Evolutionary conservation across 2,797 vertebrate genomes (phyloP), one percentile per base, ranked within the genome.

Genomic region (Lates japonicus): DNA sequence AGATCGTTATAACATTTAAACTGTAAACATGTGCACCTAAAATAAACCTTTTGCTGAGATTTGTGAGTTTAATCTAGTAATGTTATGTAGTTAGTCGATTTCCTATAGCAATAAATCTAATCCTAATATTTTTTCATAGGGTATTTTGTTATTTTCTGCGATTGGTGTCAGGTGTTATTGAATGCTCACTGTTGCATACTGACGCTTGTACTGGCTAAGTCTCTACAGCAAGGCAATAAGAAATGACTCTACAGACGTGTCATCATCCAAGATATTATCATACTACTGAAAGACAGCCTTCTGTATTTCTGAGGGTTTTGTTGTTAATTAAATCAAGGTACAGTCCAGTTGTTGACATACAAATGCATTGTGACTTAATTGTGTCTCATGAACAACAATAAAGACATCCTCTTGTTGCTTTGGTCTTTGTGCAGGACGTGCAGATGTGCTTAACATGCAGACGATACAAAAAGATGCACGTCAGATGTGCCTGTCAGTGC

Each of bases 371-470:
- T n/a, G 35, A 58, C 42, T 49, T 17, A 12, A 25, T n/a, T 52
- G 22, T 22, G 7, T 13, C 37, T 6, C 35, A 7, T n/a, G 2
- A 7, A 29, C 37, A 17, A 55, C 19, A 39, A 51, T n/a, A 49
- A 29, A 22, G 16, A 16, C 41, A 4, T 22, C 9, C 5, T 22
- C 39, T 66, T 12, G 33, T 0, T 52, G 35, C 35, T 67, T 39
- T 58, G 35, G 42, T 48, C 5, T 59, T 35, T 59, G 22, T 4
- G 4, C 22, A 35, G 41, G 13, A 44, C 5, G 52, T 33, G 29
- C 41, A 16, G 33, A n/a, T 46, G 39, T 48, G 44, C 67, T 58
- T 70, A 13, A 71, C 35, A 39, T 20, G 44, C 25, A 33, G 74
- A 35, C 20, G 17, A 58, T 58, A 66, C 66, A 62, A 70, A 70